Base-by-base conservation (phyloP, 2,113 vertebrate genomes). In the Corythoichthys haematopterus region DNA sequence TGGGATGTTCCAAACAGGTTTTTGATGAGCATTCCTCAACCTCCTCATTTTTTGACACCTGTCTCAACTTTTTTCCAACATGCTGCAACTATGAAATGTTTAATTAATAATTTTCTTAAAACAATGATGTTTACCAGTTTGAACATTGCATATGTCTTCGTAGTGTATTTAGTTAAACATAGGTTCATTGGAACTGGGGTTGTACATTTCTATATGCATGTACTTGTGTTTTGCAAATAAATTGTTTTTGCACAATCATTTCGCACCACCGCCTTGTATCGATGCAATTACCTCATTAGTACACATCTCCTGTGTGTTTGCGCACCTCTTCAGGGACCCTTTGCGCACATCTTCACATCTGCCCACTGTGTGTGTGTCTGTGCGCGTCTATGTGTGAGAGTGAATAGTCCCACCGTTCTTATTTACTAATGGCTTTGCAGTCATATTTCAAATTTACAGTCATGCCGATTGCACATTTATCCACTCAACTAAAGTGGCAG, bases 251-350 rank as follows among this genome's bases (percentile, higher is more conserved):
- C 59, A 64, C 59, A 71, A 46, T 66, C 52, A 71, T 64, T 67
- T 65, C n/a, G 33, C 73, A 11, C 64, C 48, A 12, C 33, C 58
- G 35, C 67, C 62, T 74, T 65, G 40, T 65, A 79, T 79, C 82
- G 55, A 76, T 78, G 40, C 76, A 79, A 80, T 53, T 64, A 57
- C 60, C 74, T 70, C 6, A 70, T 78, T 81, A 75, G 12, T 15
- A n/a, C 38, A 33, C 5, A 11, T 46, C 11, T 45, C 20, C 60
- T 2, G n/a, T 45, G 60, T 12, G 20, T 45, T n/a, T 36, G 55
- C 60, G n/a, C 5, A 3, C 40, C 40, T 62, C 9, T 33, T 6
- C 60, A 13, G 60, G 60, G 64, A 70, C 61, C 76, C 55, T 10
- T 51, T 70, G 60, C 36, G 61, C 68, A 64, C 77, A 74, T 79